Evolutionary conservation across 2,113 vertebrate genomes (phyloP), one percentile per base, ranked within the genome.

Genomic region (Muntiacus muntjak): DNA sequence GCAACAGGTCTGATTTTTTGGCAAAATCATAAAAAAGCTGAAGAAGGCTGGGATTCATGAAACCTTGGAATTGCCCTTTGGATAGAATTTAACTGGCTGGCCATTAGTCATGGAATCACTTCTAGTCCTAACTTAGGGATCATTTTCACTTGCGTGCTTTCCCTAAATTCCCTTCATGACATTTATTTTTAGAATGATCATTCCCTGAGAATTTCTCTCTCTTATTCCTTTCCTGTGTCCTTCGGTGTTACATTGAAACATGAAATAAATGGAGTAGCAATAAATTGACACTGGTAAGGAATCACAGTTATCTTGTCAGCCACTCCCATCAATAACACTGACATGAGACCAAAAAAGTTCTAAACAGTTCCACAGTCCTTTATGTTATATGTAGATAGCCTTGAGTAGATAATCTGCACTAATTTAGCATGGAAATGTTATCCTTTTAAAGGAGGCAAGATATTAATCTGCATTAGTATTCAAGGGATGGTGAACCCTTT

Each of bases 111-210:
- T 0, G 1, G 71, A 95, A 43, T 96, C 89, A 96, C 4, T 76
- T 81, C 43, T 94, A 84, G 90, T 93, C 90, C 47, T 50, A 91
- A 76, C 92, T 98, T 97, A 97, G 95, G 84, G 87, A 96, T 81
- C 52, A 92, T 98, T 97, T 95, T 88, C 28, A 58, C 5, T 89
- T 97, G 16, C 3, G 26, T 89, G 81, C 1, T 92, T 58, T 93
- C 21, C 14, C 23, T 64, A 84, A 23, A 81, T 92, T 95, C 76
- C 74, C 45, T 85, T 84, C 21, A 21, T 84, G 82, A 57, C 47
- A 85, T 81, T 95, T 96, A 97, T 92, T 97, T 97, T 91, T 92
- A 74, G 36, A 91, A 90, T 12, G 1, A 30, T 21, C 16, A 45
- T 52, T 96, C 43, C 62, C 78, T 97, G 81, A 54, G 54, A 85